Base-by-base conservation (phyloP, 2,888 invertebrate genomes). In the Ophion obscuratus region DNA sequence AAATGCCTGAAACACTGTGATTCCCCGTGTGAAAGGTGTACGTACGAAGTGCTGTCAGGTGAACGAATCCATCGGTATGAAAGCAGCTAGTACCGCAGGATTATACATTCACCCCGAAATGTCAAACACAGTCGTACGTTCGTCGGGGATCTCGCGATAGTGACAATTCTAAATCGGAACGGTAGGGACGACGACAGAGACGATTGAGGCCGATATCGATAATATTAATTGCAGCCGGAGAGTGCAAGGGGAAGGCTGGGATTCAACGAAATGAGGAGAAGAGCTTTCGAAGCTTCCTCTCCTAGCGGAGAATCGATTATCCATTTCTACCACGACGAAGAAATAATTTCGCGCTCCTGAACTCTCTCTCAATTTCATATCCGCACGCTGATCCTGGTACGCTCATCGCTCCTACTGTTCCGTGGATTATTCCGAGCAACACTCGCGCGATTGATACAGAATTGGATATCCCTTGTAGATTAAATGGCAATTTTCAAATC, bases 201-300 rank as follows among this genome's bases (percentile, higher is more conserved):
- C 31, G 24, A 20, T 24, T 61, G 74, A 31, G 47, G 31, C 57
- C 70, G 71, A 80, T 83, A 83, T 85, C 85, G 83, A 83, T 86
- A 83, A 85, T 80, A 83, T 85, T 86, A 86, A 86, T 86, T 83
- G 73, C 80, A 77, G 80, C 77, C 83, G 73, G 53, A 67, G 68
- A 74, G 77, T 81, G 31, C 68, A 76, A 80, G 80, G 76, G 79
- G 68, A 76, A 83, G 73, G 44, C 73, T 76, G 73, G 31, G 36
- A 61, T 79, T 75, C 70, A 78, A 75, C 10, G 66, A 64, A 68
- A 70, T 31, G 64, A 79, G 70, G 78, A 78, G 70, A 74, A 73
- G 67, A 79, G 68, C 74, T 75, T 80, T 68, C 36, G 47, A n/a
- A 24, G 47, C 73, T n/a, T 36, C 53, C 66, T 61, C 61, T 31